These are phyloP conservation scores for Pristionchus maxplancki DNA, from an alignment of 2,888 invertebrate species.

Conservation along the genomic window DNA sequence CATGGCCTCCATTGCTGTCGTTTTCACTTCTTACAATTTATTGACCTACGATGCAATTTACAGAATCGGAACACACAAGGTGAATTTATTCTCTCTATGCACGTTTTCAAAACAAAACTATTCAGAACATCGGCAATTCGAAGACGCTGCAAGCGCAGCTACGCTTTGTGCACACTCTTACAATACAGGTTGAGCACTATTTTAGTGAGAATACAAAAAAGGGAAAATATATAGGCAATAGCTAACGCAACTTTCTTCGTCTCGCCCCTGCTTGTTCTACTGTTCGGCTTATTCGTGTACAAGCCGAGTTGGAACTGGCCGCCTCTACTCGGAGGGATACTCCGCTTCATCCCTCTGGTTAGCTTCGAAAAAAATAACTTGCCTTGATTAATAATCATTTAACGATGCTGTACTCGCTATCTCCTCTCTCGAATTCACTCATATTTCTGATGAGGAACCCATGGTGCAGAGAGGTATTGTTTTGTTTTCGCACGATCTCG, in stretches of 20 bases:
- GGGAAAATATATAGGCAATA: not conserved
- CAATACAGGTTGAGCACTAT: not conserved
- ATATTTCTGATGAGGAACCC: too few relatives aligned
- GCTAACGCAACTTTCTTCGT: not conserved
- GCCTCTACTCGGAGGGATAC: too few relatives aligned
- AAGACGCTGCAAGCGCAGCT: not conserved
- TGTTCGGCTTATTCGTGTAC: not conserved
- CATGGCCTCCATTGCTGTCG: not conserved
- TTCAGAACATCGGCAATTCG: not conserved
- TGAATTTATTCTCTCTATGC: not conserved
- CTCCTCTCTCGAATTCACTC: too few relatives aligned
- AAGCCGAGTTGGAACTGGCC: too few relatives aligned
- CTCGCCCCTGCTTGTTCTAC: not conserved
- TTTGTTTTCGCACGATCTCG: too few relatives aligned
- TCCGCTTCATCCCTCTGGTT: too few relatives aligned
- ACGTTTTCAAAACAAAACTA: not conserved
- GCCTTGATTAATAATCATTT: too few relatives aligned
- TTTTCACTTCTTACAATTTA: not conserved
- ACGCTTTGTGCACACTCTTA: not conserved
- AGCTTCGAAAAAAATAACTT: too few relatives aligned
- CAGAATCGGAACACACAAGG: not conserved
- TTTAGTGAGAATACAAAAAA: too few relatives aligned
- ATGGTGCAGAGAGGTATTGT: too few relatives aligned
- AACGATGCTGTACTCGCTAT: too few relatives aligned
- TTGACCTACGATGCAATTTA: not conserved